Percentiles rank a stretch among this genome's conserved stretches.
phyloP scores from a whole-genome alignment of 2,113 vertebrate genomes.

The Uria aalge region DNA sequence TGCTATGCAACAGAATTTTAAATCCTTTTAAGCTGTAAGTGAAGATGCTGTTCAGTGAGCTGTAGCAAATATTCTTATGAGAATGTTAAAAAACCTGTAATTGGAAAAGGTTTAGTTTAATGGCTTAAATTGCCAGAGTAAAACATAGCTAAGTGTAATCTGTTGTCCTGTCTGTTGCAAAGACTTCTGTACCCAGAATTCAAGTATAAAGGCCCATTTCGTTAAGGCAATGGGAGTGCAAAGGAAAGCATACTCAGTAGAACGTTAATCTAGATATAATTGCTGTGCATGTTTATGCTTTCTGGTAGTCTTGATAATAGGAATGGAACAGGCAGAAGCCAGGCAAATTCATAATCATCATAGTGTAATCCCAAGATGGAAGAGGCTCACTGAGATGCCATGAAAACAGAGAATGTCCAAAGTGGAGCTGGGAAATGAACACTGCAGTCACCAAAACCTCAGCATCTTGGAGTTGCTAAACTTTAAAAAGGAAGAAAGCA shows the following conservation, averaged over 20 bases:
- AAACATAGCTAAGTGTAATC: background rate
- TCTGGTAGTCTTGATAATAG: background rate
- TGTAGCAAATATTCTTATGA: background rate
- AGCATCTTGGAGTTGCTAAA: background rate
- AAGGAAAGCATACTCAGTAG: background rate
- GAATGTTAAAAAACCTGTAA: background rate
- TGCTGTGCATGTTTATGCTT: background rate
- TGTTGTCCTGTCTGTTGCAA: background rate
- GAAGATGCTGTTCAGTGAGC: background rate
- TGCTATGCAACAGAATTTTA: background rate
- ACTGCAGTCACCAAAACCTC: background rate
- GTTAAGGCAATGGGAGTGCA: background rate
- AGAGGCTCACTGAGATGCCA: background rate
- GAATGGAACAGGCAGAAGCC: background rate
- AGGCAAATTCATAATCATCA: background rate
- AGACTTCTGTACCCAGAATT: background rate
- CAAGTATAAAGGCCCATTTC: background rate
- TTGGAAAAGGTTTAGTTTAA: background rate
- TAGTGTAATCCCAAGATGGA: background rate
- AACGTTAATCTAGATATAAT: background rate
- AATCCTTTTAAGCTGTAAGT: background rate
- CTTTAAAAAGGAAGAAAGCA: background rate
- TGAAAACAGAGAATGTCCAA: background rate
- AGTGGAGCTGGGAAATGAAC: background rate
- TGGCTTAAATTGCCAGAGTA: background rate